Percentiles rank a stretch among this genome's conserved stretches.
phyloP scores from a whole-genome alignment of 2,888 invertebrate genomes.

The Drosophila pseudotakahashii region DNA sequence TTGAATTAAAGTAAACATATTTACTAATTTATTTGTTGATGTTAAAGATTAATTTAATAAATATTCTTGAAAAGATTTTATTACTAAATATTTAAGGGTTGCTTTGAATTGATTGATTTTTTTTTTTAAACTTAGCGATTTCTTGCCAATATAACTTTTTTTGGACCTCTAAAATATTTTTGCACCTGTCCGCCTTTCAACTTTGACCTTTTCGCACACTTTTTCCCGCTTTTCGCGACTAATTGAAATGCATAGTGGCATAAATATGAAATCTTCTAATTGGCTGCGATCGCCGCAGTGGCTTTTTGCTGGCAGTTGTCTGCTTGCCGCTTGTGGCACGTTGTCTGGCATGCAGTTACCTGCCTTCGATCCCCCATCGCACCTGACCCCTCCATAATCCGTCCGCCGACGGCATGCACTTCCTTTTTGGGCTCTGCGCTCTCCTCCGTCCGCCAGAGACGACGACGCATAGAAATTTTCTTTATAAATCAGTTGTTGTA shows the following conservation, averaged over 20 bases:
- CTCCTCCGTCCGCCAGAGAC: no score
- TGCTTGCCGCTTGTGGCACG: slow-evolving; percentile 64
- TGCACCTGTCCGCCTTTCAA: slow-evolving; percentile 1
- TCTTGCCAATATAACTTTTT: no score
- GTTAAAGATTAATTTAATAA: no score
- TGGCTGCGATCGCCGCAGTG: slow-evolving; percentile 54
- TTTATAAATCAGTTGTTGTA: slow-evolving; percentile 73
- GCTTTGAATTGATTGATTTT: no score
- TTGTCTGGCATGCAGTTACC: slow-evolving; percentile 70
- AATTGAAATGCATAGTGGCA: slow-evolving; percentile 65
- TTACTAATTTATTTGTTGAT: not conserved
- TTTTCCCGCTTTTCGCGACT: slow-evolving; percentile 15
- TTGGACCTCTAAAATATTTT: not conserved
- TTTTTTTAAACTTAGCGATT: no score
- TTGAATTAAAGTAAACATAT: not conserved
- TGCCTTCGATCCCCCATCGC: slow-evolving; percentile 29
- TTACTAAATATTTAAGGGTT: no score
- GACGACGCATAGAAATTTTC: slow-evolving; percentile 71
- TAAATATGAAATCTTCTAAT: slow-evolving; percentile 76
- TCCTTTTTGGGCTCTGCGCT: slow-evolving; percentile 74
- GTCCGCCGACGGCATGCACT: slow-evolving; percentile 61
- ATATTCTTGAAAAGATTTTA: no score
- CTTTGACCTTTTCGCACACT: slow-evolving; percentile 15
- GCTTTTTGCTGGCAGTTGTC: not conserved
- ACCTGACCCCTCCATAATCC: slow-evolving; percentile 13